A percentile compares a stretch with the other conserved stretches of the same genome.
Evolutionary conservation across 2,888 invertebrate genomes (phyloP).

Genomic region (Epirrita christyi): DNA sequence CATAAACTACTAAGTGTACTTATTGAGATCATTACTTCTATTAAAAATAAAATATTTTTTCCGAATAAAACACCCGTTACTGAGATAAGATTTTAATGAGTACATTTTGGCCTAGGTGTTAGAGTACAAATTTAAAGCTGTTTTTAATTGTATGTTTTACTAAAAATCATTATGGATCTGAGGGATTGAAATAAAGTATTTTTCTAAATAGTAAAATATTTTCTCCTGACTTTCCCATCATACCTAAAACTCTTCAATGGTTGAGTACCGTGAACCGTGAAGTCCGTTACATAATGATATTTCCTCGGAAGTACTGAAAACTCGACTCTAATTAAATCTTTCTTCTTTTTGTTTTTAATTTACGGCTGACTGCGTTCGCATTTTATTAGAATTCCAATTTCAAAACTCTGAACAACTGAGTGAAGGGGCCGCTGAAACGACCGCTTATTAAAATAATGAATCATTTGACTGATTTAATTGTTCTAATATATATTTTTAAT

Average conservation of each 20-base stretch:
- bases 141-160: too few relatives aligned
- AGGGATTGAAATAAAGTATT: too few relatives aligned
- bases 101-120: too few relatives aligned
- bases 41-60: too few relatives aligned
- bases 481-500: neutral
- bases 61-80: too few relatives aligned
- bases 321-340: slow-evolving; percentile 56
- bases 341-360: slow-evolving; percentile 52
- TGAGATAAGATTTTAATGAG: too few relatives aligned
- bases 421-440: slow-evolving; percentile 36
- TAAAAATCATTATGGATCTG: too few relatives aligned
- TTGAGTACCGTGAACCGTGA: slow-evolving; percentile 28
- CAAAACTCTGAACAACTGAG: slow-evolving; percentile 36
- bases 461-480: slow-evolving; percentile 35
- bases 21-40: too few relatives aligned
- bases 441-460: slow-evolving; percentile 44
- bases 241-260: slow-evolving; percentile 35
- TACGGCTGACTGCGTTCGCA: slow-evolving; percentile 44
- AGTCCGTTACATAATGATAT: slow-evolving; percentile 43
- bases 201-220: too few relatives aligned
- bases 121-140: too few relatives aligned
- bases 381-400: slow-evolving; percentile 60
- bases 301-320: slow-evolving; percentile 43
- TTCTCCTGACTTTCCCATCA: slow-evolving; percentile 11
- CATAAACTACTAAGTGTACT: too few relatives aligned